Evolutionary conservation across 2,888 invertebrate genomes (phyloP), one percentile per base, ranked within the genome.

Genomic region (Microctonus aethiopoides): DNA sequence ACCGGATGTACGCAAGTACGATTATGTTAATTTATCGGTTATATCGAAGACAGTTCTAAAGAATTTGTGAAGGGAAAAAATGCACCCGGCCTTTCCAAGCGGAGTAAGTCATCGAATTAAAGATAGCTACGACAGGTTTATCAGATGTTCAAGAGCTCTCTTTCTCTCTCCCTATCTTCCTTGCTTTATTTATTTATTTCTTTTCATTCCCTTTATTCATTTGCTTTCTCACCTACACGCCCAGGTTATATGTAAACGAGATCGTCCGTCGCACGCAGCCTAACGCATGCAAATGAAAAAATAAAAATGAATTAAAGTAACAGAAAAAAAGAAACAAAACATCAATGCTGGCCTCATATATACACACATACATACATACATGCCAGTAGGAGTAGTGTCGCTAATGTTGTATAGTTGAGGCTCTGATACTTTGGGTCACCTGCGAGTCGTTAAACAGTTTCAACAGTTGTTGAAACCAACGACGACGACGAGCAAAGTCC

Each of bases 61-160:
- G 52, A 64, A 32, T 54, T 34, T 26, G 26, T 16, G 51, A 11
- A 3, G 57, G 20, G 20, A 68, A 63, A 63, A 68, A 68, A 68
- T 65, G 57, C 64, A 57, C 68, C 59, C 34, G 64, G 51, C 59
- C 10, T 61, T 22, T 46, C 20, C 36, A 60, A 69, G 41, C 73
- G 74, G 72, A 83, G 80, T 82, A 79, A 83, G 81, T 81, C 80
- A 80, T 83, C 80, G 79, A 78, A 78, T 80, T 77, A 77, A 77
- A 79, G 78, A 77, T 78, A 72, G 64, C 79, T 78, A 67, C 77
- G 83, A 83, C 82, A 81, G 79, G 81, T 84, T 84, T 84, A 83
- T 84, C 83, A 76, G 80, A 80, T 76, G 77, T 75, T 74, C 75
- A 75, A 74, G 72, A 56, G 52, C 41, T 32, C n/a, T n/a, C n/a